phyloP scores from a whole-genome alignment of 2,888 invertebrate genomes.

The Ectobius pallidus region DNA sequence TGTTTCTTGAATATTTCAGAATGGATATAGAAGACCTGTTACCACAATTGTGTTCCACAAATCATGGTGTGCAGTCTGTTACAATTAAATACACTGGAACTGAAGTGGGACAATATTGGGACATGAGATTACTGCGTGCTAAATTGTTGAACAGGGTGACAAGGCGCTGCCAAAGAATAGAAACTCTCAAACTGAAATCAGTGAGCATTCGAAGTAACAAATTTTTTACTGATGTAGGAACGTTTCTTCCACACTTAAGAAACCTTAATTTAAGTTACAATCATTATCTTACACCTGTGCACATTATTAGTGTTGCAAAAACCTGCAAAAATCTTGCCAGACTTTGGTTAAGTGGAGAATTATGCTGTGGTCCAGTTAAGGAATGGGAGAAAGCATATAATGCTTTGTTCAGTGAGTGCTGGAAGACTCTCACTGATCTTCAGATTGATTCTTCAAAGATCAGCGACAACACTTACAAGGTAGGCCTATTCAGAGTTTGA shows the following conservation, averaged over 20 bases:
- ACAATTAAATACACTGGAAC: neutral
- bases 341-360: constrained; percentile 11
- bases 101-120: neutral
- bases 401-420: neutral
- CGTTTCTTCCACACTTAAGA: neutral
- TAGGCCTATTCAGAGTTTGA: no score
- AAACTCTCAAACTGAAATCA: neutral
- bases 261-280: neutral
- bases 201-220: neutral
- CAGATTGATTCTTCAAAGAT: constrained; percentile 1
- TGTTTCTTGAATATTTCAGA: neutral
- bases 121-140: neutral
- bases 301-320: neutral
- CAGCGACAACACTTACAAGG: neutral
- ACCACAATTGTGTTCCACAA: neutral
- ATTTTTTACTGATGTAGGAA: neutral
- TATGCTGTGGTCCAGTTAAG: neutral
- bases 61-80: neutral
- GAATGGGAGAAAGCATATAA: neutral
- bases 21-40: neutral
- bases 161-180: neutral
- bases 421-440: constrained; percentile 1
- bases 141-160: neutral
- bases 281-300: neutral
- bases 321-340: neutral